A percentile compares a stretch with the other conserved stretches of the same genome.
Conservation (phyloP, 2,113 vertebrate species). For the Haliaeetus leucogaster region DNA sequence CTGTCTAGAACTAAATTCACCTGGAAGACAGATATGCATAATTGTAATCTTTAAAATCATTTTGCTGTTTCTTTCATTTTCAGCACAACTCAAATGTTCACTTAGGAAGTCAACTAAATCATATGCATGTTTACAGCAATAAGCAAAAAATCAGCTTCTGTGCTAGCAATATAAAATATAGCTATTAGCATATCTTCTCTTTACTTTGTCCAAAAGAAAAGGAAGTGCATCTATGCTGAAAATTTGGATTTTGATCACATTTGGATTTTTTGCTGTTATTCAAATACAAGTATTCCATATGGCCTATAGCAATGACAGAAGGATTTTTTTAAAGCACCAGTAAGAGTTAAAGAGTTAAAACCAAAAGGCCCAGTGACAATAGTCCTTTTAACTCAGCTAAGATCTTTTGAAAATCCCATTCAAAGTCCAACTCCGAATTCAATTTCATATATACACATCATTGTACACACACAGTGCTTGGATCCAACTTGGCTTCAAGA, state of each 20-base stretch:
- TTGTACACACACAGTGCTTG: background rate
- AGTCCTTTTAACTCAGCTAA: background rate
- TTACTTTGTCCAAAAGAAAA: background rate
- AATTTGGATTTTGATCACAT: background rate
- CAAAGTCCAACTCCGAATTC: background rate
- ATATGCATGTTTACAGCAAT: background rate
- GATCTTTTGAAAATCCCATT: background rate
- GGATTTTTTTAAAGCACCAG: background rate
- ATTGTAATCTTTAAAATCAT: background rate
- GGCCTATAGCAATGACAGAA: background rate
- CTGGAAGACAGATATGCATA: background rate
- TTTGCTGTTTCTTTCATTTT: background rate
- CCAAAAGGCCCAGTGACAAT: background rate
- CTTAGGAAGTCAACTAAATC: background rate
- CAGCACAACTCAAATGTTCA: background rate
- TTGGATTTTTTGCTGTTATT: background rate
- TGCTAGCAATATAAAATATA: background rate
- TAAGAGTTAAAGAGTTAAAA: background rate
- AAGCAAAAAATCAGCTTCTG: background rate
- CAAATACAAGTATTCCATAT: background rate
- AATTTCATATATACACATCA: background rate
- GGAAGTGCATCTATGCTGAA: background rate
- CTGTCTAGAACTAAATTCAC: background rate
- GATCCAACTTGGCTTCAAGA: background rate
- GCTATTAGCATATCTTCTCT: background rate